Evolutionary conservation across 2,113 vertebrate species (phyloP), one percentile per base, ranked within the genome.

Genomic region (Zeus faber): DNA sequence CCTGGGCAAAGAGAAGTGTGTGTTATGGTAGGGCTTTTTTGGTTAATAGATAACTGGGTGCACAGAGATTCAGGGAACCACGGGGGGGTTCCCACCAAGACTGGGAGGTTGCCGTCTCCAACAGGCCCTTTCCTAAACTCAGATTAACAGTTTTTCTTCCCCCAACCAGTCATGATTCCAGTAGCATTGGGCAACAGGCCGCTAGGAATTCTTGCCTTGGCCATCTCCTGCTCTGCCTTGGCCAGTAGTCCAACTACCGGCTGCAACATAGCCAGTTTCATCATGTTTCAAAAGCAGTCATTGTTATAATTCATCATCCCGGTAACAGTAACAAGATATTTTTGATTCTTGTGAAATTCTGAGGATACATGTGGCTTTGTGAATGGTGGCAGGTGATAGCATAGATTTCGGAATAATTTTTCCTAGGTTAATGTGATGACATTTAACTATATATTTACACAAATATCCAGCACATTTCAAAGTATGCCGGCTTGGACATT

Each of bases 41-140:
- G n/a, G 54, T 79, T 74, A 67, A 77, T 60, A 73, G 53, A 70
- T 53, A 66, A 55, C 31, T 70, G 63, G 54, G 76, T 17, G 59
- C 23, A 48, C 26, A 62, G 54, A 62, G 47, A 62, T 70, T 49
- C 37, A 50, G 54, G 41, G 49, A 65, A 75, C 58, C 40, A 25
- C n/a, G n/a, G n/a, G 47, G 60, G 20, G 56, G 48, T 23, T 1
- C 55, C 47, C 26, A 33, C n/a, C n/a, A 76, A 54, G 61, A 35
- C 56, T 26, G 22, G 37, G 35, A 55, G 22, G 16, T 61, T 49
- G 17, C 14, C 26, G 22, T 26, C 25, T 49, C 31, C 21, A 40
- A 20, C 37, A 52, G 43, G 41, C 33, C 4, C 43, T 51, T 13
- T 53, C 11, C 7, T 23, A 24, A 46, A 21, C 26, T 66, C 29